A percentile compares a stretch with the other conserved stretches of the same genome.
These are phyloP conservation scores for Drosophila atripex DNA, from an alignment of 2,888 invertebrate genomes.

Conservation along the genomic window DNA sequence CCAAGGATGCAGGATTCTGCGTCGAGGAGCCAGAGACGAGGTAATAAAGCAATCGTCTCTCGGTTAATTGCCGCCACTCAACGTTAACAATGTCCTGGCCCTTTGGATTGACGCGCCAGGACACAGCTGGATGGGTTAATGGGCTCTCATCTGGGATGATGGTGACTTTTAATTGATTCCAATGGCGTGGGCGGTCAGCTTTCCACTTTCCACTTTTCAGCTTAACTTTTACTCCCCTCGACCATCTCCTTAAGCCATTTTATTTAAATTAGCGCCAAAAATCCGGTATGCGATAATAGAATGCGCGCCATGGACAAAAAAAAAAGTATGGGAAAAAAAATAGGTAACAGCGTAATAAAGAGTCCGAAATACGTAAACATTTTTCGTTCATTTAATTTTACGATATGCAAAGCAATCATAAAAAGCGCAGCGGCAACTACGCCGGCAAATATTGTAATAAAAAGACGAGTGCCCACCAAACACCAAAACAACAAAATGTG, in stretches of 20 bases:
- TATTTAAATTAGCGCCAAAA: conserved; percentile 12
- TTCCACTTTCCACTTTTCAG: background rate
- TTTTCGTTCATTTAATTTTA: conserved; percentile 69
- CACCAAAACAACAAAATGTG: conserved; percentile 56
- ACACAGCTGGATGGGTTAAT: conserved; percentile 18
- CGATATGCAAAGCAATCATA: conserved; percentile 71
- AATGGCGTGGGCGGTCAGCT: background rate
- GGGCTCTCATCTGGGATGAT: conserved; percentile 8
- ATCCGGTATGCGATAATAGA: conserved; percentile 17
- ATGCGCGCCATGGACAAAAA: conserved; percentile 1
- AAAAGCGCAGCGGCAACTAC: conserved; percentile 57
- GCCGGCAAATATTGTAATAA: conserved; percentile 62
- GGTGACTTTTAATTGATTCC: conserved; percentile 37
- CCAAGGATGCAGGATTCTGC: background rate
- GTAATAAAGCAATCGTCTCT: conserved; percentile 63
- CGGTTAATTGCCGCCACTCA: conserved; percentile 34
- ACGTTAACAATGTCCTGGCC: conserved; percentile 8
- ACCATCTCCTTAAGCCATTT: background rate
- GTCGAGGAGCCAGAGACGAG: conserved; percentile 18
- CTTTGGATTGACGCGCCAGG: conserved; percentile 12
- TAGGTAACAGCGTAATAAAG: conserved; percentile 11
- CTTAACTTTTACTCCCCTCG: background rate
- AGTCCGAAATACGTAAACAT: conserved; percentile 48
- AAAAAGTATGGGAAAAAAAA: background rate
- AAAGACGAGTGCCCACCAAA: conserved; percentile 64